Conservation (phyloP, 2,797 vertebrate genomes). For the Cercopithecus hamlyni region DNA sequence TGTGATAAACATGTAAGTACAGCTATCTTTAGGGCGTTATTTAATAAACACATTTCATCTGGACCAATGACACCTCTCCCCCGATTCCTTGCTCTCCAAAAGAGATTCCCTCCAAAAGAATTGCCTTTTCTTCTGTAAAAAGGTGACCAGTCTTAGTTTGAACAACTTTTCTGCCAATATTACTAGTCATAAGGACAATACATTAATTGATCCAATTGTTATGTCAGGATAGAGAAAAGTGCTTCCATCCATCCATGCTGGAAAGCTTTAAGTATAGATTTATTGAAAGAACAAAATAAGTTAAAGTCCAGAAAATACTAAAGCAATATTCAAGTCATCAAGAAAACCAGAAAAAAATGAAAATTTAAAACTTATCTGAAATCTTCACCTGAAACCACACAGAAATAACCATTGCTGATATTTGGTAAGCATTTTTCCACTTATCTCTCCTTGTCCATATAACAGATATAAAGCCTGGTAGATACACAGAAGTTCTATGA, state of each 20-base stretch:
- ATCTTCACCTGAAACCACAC: neutral
- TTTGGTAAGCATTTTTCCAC: neutral
- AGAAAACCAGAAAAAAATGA: neutral
- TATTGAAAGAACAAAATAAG: neutral
- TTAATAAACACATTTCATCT: neutral
- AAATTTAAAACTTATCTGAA: neutral
- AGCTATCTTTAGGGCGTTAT: neutral
- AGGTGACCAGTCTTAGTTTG: neutral
- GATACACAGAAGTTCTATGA: neutral
- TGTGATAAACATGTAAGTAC: no score
- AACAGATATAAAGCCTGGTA: neutral
- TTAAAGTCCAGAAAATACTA: neutral
- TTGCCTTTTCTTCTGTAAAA: neutral
- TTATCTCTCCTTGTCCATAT: neutral
- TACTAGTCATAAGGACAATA: neutral
- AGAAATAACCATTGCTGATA: neutral
- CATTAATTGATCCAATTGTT: neutral
- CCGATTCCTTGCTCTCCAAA: neutral
- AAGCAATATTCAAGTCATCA: neutral
- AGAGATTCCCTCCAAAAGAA: neutral
- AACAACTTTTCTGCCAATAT: neutral
- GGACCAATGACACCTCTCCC: neutral
- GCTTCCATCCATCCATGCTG: neutral
- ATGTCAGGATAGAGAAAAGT: neutral
- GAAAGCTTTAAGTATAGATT: neutral